Percentiles rank a stretch among this genome's conserved stretches.
Conservation (phyloP, 2,888 invertebrate genomes). For the Cinara cedri region DNA sequence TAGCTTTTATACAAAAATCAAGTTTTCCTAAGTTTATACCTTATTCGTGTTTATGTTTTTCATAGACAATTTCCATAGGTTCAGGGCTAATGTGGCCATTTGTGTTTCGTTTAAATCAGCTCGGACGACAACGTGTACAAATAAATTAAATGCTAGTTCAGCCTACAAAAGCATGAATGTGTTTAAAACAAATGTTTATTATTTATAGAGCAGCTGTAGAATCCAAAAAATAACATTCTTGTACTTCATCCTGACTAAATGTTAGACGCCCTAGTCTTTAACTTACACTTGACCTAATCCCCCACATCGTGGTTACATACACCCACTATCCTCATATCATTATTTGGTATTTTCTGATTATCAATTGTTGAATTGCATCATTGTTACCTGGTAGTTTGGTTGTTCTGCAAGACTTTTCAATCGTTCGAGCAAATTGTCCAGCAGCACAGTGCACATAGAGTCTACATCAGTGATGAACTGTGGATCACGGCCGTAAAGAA, state of each 20-base stretch:
- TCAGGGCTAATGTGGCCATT: conserved; percentile 74
- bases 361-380: too few species aligned
- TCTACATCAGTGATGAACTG: conserved; percentile 84
- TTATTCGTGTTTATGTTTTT: conserved; percentile 66
- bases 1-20: too few species aligned
- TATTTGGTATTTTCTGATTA: too few species aligned
- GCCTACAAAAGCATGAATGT: conserved; percentile 66
- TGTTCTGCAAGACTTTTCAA: conserved; percentile 75
- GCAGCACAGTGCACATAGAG: conserved; percentile 75
- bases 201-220: neutral
- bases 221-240: too few species aligned
- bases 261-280: too few species aligned
- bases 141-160: conserved; percentile 75
- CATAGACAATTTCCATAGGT: conserved; percentile 81
- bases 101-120: conserved; percentile 70
- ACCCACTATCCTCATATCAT: too few species aligned
- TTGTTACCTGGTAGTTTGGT: conserved; percentile 69
- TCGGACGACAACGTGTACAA: conserved; percentile 71
- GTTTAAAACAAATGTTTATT: neutral
- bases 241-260: too few species aligned
- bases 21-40: neutral
- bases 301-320: too few species aligned
- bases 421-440: conserved; percentile 76
- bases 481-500: conserved; percentile 85
- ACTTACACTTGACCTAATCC: too few species aligned